A percentile compares a stretch with the other conserved stretches of the same genome.
Conservation (phyloP, 1,140 invertebrate species). For the Oppia nitens region DNA sequence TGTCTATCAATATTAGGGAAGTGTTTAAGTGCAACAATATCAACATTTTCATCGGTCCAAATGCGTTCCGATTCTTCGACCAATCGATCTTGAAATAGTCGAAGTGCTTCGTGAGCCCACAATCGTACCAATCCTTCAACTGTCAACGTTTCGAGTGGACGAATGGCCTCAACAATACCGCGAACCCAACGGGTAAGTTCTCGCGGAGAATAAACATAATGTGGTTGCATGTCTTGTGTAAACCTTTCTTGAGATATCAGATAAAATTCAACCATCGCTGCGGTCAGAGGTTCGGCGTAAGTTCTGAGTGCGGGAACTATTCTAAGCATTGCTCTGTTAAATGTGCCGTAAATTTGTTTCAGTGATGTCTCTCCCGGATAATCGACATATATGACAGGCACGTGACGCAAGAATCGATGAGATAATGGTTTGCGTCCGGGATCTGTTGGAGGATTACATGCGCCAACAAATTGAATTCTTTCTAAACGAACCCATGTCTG, state of each 20-base stretch:
- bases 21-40: slow-evolving; percentile 79
- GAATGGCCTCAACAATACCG: slow-evolving; percentile 94
- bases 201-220: slow-evolving; percentile 98
- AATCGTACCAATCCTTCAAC: slow-evolving; percentile 88
- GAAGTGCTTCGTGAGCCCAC: slow-evolving; percentile 94
- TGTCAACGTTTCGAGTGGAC: slow-evolving; percentile 68
- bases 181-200: slow-evolving; percentile 99
- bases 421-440: slow-evolving; percentile 94
- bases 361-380: slow-evolving; percentile 95
- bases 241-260: slow-evolving; percentile 89
- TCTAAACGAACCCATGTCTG: slow-evolving; percentile 94
- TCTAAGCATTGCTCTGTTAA: slow-evolving; percentile 89
- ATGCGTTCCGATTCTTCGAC: slow-evolving; percentile 83
- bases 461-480: slow-evolving; percentile 97
- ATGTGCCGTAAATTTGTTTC: slow-evolving; percentile 96
- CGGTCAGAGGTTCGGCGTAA: slow-evolving; percentile 89
- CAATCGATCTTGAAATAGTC: slow-evolving; percentile 81
- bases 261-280: slow-evolving; percentile 99
- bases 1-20: slow-evolving; percentile 80
- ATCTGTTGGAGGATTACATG: slow-evolving; percentile 98
- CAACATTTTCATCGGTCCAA: slow-evolving; percentile 98
- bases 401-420: slow-evolving; percentile 67
- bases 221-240: slow-evolving; percentile 99
- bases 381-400: slow-evolving; percentile 98
- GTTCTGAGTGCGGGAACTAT: slow-evolving; percentile 71